Conservation (phyloP, 2,888 invertebrate species). For the Gastracanthus pulcherrimus region DNA sequence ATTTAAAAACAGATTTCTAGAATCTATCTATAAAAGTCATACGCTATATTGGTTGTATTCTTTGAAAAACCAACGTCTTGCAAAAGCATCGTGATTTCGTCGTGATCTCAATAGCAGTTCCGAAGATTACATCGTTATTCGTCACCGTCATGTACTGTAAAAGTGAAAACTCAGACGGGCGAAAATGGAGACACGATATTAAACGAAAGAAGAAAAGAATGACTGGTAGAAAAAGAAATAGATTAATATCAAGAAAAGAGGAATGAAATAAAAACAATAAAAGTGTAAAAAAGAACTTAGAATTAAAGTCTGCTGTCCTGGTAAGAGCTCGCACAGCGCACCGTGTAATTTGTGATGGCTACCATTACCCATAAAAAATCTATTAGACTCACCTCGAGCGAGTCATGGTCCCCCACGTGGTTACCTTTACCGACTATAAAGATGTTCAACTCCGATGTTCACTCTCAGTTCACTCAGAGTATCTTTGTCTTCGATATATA, state of each 20-base stretch:
- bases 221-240: slow-evolving; percentile 10
- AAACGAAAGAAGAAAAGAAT: slow-evolving; percentile 47
- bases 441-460: slow-evolving; percentile 26
- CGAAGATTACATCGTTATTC: slow-evolving; percentile 56
- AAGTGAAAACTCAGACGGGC: slow-evolving; percentile 25
- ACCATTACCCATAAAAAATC: slow-evolving; percentile 66
- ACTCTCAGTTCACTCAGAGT: background rate
- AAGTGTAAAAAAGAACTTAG: slow-evolving; percentile 34
- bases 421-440: background rate
- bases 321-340: slow-evolving; percentile 60
- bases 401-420: slow-evolving; percentile 34
- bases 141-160: slow-evolving; percentile 35
- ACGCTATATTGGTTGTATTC: slow-evolving; percentile 29
- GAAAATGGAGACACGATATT: slow-evolving; percentile 33
- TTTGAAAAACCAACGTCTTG: slow-evolving; percentile 27
- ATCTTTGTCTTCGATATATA: slow-evolving; percentile 13
- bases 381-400: slow-evolving; percentile 59
- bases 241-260: background rate
- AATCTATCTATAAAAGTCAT: slow-evolving; percentile 66
- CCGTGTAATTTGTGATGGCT: slow-evolving; percentile 67
- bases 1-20: slow-evolving; percentile 70
- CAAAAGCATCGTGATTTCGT: slow-evolving; percentile 37
- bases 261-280: slow-evolving; percentile 26
- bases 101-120: slow-evolving; percentile 64
- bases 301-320: slow-evolving; percentile 42